phyloP scores from a whole-genome alignment of 2,797 vertebrate genomes.

The Cetoscarus ocellatus region DNA sequence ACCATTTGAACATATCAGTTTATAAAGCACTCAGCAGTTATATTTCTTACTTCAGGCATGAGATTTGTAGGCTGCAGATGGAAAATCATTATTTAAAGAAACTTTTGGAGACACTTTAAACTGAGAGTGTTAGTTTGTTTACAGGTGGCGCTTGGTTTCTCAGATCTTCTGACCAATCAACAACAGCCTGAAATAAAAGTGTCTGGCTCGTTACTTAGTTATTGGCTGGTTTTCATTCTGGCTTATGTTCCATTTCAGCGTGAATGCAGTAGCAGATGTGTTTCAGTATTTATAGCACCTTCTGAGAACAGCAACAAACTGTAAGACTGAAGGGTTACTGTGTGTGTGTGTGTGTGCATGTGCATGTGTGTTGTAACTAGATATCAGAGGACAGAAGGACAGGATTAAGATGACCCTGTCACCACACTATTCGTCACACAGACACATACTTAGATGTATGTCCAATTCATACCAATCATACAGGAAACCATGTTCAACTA shows the following conservation, averaged over 20 bases:
- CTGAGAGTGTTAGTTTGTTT: slow-evolving; percentile 24
- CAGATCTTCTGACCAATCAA: slow-evolving; percentile 26
- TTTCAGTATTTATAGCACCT: slow-evolving; percentile 81
- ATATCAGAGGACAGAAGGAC: slow-evolving; percentile 64
- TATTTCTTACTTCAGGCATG: not conserved
- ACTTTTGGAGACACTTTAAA: not conserved
- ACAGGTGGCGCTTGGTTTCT: not conserved
- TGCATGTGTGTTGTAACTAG: slow-evolving; percentile 56
- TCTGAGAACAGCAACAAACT: slow-evolving; percentile 81
- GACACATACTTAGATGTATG: slow-evolving; percentile 21
- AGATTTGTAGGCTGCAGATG: slow-evolving; percentile 15
- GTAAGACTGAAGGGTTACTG: slow-evolving; percentile 70
- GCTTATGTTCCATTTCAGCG: slow-evolving; percentile 36
- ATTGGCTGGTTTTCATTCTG: slow-evolving; percentile 23
- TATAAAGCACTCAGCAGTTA: not conserved
- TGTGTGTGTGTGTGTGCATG: slow-evolving; percentile 14
- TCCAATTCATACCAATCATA: slow-evolving; percentile 22
- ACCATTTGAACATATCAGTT: not conserved
- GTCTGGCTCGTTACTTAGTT: slow-evolving; percentile 5
- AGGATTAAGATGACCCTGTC: slow-evolving; percentile 69
- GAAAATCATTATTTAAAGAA: slow-evolving; percentile 19
- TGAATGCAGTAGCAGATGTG: slow-evolving; percentile 56
- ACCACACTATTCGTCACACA: slow-evolving; percentile 48
- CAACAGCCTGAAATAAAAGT: slow-evolving; percentile 41
- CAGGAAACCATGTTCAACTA: slow-evolving; percentile 2